Evolutionary conservation across 2,113 vertebrate genomes (phyloP).

Genomic region (Pelodiscus sinensis): DNA sequence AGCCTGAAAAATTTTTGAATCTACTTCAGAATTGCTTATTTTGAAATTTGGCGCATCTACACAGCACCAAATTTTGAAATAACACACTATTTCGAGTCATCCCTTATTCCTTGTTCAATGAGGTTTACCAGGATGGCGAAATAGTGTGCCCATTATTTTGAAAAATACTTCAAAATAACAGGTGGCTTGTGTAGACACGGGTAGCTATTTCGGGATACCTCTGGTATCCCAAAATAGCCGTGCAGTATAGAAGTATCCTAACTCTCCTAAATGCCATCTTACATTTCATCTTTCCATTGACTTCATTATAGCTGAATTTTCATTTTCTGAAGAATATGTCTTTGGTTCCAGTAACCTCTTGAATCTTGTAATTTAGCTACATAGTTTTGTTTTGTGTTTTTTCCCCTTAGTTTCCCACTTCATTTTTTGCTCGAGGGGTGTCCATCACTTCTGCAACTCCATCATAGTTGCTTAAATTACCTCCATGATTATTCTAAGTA

Average conservation of each 20-base stretch:
- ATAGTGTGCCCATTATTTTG: too few species aligned
- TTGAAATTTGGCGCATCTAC: too few species aligned
- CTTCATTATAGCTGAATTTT: not conserved
- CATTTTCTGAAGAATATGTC: not conserved
- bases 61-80: too few species aligned
- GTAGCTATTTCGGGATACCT: too few species aligned
- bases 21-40: too few species aligned
- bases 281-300: not conserved
- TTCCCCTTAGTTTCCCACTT: not conserved
- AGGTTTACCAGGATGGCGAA: too few species aligned
- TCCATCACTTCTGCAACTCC: not conserved
- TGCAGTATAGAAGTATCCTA: not conserved
- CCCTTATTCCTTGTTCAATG: too few species aligned
- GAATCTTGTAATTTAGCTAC: not conserved
- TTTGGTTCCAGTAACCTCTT: not conserved
- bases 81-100: too few species aligned
- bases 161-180: too few species aligned
- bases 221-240: too few species aligned
- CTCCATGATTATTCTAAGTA: conserved; percentile 4
- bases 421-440: not conserved
- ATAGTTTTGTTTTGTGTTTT: not conserved
- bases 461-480: not conserved
- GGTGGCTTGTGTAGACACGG: too few species aligned
- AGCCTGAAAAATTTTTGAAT: too few species aligned
- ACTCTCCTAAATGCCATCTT: not conserved